These are phyloP conservation scores for Ophiodon elongatus DNA, from an alignment of 2,113 vertebrate species.

Conservation along the genomic window DNA sequence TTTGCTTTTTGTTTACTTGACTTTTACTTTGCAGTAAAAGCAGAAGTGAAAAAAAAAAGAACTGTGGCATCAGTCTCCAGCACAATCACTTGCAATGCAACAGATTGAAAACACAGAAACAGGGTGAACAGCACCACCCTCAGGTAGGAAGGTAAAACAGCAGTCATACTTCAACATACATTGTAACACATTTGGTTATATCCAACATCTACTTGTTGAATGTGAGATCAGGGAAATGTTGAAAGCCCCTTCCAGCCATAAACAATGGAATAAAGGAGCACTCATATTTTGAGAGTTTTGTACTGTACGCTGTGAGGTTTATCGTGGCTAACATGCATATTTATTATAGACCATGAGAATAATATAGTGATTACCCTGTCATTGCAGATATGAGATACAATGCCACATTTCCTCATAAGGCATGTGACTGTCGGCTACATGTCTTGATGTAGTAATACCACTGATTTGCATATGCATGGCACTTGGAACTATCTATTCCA, in stretches of 20 bases:
- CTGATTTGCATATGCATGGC: background rate
- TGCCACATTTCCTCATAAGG: background rate
- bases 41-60: background rate
- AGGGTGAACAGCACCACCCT: background rate
- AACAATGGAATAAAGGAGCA: background rate
- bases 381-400: background rate
- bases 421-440: background rate
- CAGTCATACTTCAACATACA: background rate
- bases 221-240: background rate
- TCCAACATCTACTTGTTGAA: background rate
- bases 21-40: background rate
- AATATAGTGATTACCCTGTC: background rate
- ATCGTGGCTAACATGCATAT: background rate
- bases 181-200: background rate
- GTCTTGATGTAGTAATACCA: constrained; percentile 14
- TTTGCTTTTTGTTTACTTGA: background rate
- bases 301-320: background rate
- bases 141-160: background rate
- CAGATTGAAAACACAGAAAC: background rate
- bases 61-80: too few relatives aligned
- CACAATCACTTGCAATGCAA: too few relatives aligned
- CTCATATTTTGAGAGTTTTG: background rate
- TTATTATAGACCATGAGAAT: background rate
- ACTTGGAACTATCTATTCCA: background rate
- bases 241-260: background rate